phyloP scores from a whole-genome alignment of 2,797 vertebrate genomes.

The Bradypodion ventrale region DNA sequence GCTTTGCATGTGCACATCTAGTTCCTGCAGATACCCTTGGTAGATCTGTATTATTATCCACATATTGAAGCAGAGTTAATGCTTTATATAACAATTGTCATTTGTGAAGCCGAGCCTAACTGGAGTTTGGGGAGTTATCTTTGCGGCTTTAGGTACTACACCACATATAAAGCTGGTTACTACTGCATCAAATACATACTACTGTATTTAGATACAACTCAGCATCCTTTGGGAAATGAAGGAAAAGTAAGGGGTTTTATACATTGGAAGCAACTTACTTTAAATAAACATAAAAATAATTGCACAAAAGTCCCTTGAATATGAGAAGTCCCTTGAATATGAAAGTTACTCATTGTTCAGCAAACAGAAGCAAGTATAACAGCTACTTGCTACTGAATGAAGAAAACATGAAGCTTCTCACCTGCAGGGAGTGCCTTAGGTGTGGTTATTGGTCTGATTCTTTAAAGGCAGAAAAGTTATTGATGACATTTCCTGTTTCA shows the following conservation, averaged over 20 bases:
- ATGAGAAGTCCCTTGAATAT: not conserved
- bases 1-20: too few species aligned
- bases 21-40: too few species aligned
- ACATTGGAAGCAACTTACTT: not conserved
- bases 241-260: not conserved
- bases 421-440: not conserved
- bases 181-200: too few species aligned
- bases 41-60: not conserved
- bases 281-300: not conserved
- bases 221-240: not conserved
- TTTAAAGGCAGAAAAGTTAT: not conserved
- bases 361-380: not conserved
- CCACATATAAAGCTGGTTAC: not conserved
- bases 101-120: not conserved
- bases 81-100: not conserved
- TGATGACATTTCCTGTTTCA: not conserved
- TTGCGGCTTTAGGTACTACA: not conserved
- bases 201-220: not conserved
- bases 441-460: not conserved
- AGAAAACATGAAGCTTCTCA: not conserved
- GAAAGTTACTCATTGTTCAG: not conserved
- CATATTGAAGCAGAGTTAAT: not conserved
- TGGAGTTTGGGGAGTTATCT: not conserved
- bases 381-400: not conserved
- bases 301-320: not conserved